phyloP scores from a whole-genome alignment of 2,797 vertebrate genomes.

The Tiaroga cobitis region DNA sequence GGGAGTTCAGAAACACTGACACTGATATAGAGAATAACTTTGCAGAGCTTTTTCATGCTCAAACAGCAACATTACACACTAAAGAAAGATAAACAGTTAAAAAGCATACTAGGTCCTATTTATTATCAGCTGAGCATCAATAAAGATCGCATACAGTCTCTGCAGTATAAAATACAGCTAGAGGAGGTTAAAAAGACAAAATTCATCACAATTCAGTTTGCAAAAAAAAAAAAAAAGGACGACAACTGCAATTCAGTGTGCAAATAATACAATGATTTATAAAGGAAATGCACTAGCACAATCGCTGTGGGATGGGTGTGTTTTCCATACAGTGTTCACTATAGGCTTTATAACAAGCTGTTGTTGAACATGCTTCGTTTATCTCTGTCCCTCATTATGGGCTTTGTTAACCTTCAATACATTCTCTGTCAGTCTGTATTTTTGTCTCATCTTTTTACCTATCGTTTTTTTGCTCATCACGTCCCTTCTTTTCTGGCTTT shows the following conservation, averaged over 20 bases:
- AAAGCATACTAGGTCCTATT: not conserved
- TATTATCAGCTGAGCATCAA: not conserved
- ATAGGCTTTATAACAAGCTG: not conserved
- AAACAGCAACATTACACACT: not conserved
- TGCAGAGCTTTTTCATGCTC: not conserved
- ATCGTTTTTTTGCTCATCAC: conserved; percentile 33
- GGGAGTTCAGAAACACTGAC: not conserved
- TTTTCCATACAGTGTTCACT: not conserved
- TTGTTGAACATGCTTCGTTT: not conserved
- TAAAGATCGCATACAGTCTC: not conserved
- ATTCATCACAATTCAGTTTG: not conserved
- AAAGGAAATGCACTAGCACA: not conserved
- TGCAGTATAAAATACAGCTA: not conserved
- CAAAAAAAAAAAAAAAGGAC: not conserved
- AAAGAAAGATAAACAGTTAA: not conserved
- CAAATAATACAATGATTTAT: not conserved
- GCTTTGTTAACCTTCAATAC: conserved; percentile 33
- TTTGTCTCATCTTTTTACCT: conserved; percentile 7
- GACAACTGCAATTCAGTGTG: not conserved
- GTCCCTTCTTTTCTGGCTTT: conserved; percentile 39
- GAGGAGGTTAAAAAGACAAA: not conserved
- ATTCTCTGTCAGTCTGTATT: not conserved
- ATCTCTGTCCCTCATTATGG: not conserved
- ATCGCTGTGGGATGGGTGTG: not conserved
- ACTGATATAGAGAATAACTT: not conserved